A percentile compares a stretch with the other conserved stretches of the same genome.
phyloP scores from a whole-genome alignment of 1,140 invertebrate species.

The Musca vetustissima region DNA sequence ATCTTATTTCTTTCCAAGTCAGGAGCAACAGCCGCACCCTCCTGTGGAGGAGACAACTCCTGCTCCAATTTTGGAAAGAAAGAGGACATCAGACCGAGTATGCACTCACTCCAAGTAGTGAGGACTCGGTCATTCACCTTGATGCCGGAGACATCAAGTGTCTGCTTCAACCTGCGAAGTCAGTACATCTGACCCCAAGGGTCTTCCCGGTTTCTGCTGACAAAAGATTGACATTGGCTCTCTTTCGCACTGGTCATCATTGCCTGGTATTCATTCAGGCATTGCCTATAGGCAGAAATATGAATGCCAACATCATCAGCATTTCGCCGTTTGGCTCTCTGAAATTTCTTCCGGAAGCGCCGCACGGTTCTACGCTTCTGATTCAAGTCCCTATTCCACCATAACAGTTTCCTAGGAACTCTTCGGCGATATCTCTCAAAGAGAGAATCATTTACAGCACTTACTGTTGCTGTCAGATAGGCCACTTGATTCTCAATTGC shows the following conservation, averaged over 20 bases:
- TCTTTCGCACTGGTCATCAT: too few species aligned
- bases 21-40: neutral
- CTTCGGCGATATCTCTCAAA: too few species aligned
- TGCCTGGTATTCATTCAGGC: too few species aligned
- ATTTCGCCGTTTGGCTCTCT: too few species aligned
- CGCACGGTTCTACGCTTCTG: too few species aligned
- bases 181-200: constrained; percentile 14
- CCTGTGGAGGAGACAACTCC: neutral
- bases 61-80: constrained; percentile 2
- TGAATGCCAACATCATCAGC: too few species aligned
- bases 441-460: too few species aligned
- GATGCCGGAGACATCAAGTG: neutral
- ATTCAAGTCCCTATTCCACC: too few species aligned
- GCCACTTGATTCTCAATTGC: too few species aligned
- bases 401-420: too few species aligned
- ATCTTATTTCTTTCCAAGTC: neutral
- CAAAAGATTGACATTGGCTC: neutral
- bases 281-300: too few species aligned
- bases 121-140: neutral
- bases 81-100: neutral
- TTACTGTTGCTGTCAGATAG: too few species aligned
- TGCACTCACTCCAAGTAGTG: neutral
- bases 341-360: neutral
- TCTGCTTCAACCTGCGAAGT: neutral
- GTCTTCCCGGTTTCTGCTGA: neutral